Conservation (phyloP, 1,140 invertebrate genomes). For the Sarcophaga bullata region DNA sequence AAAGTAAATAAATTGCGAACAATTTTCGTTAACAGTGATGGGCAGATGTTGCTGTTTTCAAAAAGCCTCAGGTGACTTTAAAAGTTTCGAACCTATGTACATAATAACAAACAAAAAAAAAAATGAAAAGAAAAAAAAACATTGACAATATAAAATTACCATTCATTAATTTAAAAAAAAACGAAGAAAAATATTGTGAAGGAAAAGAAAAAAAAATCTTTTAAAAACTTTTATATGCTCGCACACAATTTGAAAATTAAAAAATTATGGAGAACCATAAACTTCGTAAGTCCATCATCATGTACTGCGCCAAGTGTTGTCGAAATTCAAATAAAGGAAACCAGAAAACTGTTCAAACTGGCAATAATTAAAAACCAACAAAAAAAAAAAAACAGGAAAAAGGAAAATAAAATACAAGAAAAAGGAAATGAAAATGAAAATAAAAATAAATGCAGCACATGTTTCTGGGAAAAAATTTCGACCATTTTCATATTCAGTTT, state of each 20-base stretch:
- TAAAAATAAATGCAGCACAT: conserved; percentile 9
- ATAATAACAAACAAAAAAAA: too few relatives aligned
- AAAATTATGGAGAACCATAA: too few relatives aligned
- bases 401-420: background rate
- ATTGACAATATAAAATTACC: too few relatives aligned
- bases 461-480: background rate
- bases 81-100: background rate
- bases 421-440: background rate
- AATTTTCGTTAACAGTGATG: background rate
- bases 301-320: too few relatives aligned
- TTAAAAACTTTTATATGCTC: background rate
- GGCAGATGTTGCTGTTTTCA: background rate
- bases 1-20: conserved; percentile 33
- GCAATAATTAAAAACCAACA: conserved; percentile 6
- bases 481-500: too few relatives aligned
- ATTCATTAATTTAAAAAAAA: too few relatives aligned
- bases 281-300: too few relatives aligned
- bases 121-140: too few relatives aligned
- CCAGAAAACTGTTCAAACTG: conserved; percentile 8
- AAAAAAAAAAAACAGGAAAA: background rate
- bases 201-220: too few relatives aligned
- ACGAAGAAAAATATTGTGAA: too few relatives aligned
- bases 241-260: too few relatives aligned
- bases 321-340: background rate
- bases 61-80: background rate